Conservation (phyloP, 2,113 vertebrate species). For the Syrmaticus mikado region DNA sequence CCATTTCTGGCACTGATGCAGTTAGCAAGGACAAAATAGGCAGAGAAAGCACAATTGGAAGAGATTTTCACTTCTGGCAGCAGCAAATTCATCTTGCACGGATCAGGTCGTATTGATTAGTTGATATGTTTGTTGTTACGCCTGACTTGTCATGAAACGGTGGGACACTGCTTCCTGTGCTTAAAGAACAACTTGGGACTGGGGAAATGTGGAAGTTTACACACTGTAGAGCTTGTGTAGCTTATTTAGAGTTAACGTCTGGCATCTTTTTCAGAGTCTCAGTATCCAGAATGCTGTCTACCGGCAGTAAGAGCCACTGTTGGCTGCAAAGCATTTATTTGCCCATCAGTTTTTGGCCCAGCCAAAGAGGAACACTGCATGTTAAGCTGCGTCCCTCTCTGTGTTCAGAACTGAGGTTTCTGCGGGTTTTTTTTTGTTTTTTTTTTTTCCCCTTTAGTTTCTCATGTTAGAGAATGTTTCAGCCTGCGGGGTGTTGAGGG, state of each 20-base stretch:
- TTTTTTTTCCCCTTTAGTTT: not conserved
- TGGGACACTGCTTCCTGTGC: not conserved
- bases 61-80: not conserved
- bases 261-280: not conserved
- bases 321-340: not conserved
- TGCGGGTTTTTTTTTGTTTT: too few species aligned
- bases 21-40: constrained; percentile 5
- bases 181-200: not conserved
- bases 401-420: not conserved
- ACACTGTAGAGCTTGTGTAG: not conserved
- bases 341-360: not conserved
- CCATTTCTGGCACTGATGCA: not conserved
- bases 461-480: constrained; percentile 20
- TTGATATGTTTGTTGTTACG: not conserved
- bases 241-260: not conserved
- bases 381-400: not conserved
- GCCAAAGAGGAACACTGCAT: not conserved
- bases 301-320: not conserved
- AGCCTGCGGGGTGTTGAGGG: not conserved
- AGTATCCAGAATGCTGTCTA: not conserved
- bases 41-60: not conserved
- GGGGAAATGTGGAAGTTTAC: not conserved
- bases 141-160: not conserved
- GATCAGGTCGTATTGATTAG: not conserved
- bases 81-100: not conserved